These are phyloP conservation scores for Gymnopithys bicolor DNA, from an alignment of 2,797 vertebrate genomes.

Conservation along the genomic window DNA sequence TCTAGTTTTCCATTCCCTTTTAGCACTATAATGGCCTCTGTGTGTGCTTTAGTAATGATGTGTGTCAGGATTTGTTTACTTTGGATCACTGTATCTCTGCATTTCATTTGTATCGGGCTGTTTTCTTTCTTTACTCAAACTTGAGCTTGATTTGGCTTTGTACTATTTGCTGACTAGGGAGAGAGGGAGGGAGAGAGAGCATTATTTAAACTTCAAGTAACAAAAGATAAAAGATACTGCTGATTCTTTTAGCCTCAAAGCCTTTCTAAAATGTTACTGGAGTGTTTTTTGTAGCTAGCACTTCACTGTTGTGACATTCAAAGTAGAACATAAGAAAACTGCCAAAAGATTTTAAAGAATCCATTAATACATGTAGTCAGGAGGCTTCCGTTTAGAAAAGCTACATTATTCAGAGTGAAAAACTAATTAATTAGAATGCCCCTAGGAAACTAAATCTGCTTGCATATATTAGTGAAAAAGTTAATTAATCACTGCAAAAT, in stretches of 20 bases:
- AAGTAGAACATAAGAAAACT: constrained; percentile 70
- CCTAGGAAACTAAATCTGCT: constrained; percentile 75
- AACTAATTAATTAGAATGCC: constrained; percentile 81
- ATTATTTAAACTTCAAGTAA: constrained; percentile 64
- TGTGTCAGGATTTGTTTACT: constrained; percentile 64
- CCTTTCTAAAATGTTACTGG: constrained; percentile 55
- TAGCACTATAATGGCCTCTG: constrained; percentile 28
- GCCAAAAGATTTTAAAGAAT: constrained; percentile 74
- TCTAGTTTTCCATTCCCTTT: constrained; percentile 30
- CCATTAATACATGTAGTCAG: constrained; percentile 73
- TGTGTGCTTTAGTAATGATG: constrained; percentile 61
- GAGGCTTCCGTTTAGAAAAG: constrained; percentile 74
- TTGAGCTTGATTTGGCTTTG: constrained; percentile 65
- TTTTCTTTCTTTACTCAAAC: constrained; percentile 61
- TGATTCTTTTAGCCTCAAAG: constrained; percentile 56
- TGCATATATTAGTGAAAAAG: constrained; percentile 76
- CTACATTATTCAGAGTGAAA: constrained; percentile 77
- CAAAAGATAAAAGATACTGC: constrained; percentile 66
- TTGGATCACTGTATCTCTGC: constrained; percentile 53
- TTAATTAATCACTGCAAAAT: constrained; percentile 81
- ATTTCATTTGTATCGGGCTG: constrained; percentile 55
- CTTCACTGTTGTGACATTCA: constrained; percentile 71
- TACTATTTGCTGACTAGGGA: constrained; percentile 55
- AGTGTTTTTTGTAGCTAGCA: constrained; percentile 57
- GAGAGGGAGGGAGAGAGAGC: neutral